Conservation (phyloP, 2,888 invertebrate species). For the Zhuqinia jingwanae region DNA sequence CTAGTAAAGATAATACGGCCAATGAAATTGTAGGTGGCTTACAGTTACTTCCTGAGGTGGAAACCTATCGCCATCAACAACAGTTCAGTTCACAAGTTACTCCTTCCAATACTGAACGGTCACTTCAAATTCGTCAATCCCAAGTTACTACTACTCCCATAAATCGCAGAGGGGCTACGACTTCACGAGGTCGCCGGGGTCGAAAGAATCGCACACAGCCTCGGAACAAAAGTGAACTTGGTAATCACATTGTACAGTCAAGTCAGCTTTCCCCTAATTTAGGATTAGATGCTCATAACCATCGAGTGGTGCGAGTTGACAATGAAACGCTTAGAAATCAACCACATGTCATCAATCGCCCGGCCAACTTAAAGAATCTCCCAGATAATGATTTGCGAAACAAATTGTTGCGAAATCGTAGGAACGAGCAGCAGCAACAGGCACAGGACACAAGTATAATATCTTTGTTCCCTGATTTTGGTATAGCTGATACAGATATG, state of each 20-base stretch:
- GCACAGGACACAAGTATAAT: not conserved
- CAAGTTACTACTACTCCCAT: not conserved
- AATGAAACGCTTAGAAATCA: constrained; percentile 8
- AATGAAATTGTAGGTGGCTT: no score
- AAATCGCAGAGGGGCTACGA: not conserved
- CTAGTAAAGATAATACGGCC: no score
- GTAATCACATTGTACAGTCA: not conserved
- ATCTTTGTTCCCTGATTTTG: constrained; percentile 35
- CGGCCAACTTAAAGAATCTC: not conserved
- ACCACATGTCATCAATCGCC: not conserved
- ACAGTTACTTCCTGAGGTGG: no score
- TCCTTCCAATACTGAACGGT: no score
- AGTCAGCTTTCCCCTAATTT: not conserved
- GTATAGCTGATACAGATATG: constrained; percentile 39
- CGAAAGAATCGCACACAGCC: not conserved
- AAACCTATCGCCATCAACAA: no score
- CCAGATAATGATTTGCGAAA: constrained; percentile 41
- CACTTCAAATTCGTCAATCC: not conserved
- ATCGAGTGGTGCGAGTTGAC: not conserved
- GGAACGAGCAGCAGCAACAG: not conserved
- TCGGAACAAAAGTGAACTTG: constrained; percentile 2
- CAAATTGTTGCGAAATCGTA: constrained; percentile 32
- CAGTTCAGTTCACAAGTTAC: no score
- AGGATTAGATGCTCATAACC: not conserved
- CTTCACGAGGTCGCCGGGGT: not conserved